Percentiles rank a stretch among this genome's conserved stretches.
Evolutionary conservation across 2,113 vertebrate genomes (phyloP).

Genomic region (Carassius gibelio): DNA sequence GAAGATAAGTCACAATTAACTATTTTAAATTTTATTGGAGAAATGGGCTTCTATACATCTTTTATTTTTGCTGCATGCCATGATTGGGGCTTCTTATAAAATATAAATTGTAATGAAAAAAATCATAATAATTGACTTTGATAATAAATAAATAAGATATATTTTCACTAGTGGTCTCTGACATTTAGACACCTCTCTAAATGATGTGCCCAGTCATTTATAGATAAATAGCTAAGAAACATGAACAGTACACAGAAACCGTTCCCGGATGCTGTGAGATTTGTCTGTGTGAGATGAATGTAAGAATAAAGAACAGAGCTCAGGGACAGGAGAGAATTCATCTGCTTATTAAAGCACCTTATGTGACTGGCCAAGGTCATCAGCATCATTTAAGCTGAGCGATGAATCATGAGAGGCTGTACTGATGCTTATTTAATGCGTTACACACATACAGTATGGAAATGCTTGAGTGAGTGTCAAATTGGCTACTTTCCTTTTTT

Average conservation of each 20-base stretch:
- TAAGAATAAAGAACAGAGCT: background rate
- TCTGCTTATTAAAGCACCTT: slow-evolving; percentile 32
- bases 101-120: background rate
- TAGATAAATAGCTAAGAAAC: background rate
- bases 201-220: background rate
- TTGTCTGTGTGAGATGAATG: background rate
- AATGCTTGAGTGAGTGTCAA: background rate
- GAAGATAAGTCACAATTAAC: background rate
- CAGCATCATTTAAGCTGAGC: background rate
- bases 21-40: background rate
- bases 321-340: slow-evolving; percentile 31
- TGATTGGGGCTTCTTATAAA: background rate
- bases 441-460: slow-evolving; percentile 20
- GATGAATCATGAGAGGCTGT: slow-evolving; percentile 12
- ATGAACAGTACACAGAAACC: background rate
- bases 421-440: background rate
- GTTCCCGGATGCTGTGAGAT: background rate
- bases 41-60: background rate
- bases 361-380: slow-evolving; percentile 34
- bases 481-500: slow-evolving; percentile 27
- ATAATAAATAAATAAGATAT: background rate
- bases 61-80: background rate
- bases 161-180: background rate
- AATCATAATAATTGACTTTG: no score
- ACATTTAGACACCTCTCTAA: background rate